Evolutionary conservation across 2,888 invertebrate species (phyloP).

Genomic region (Xestobium rufovillosum): DNA sequence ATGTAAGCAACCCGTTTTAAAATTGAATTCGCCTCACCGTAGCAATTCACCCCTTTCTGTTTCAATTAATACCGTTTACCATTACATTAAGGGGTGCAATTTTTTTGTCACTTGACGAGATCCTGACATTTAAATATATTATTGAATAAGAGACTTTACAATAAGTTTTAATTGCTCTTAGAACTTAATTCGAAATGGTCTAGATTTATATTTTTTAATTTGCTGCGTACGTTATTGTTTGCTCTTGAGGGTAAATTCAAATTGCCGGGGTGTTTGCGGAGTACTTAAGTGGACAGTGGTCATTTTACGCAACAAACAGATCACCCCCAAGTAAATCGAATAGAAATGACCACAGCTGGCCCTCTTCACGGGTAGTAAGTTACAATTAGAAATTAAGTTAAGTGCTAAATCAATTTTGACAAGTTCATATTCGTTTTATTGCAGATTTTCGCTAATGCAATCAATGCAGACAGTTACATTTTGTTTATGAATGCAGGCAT

Average conservation of each 20-base stretch:
- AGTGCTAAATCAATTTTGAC: constrained; percentile 33
- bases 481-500: constrained; percentile 35
- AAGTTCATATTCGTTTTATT: constrained; percentile 39
- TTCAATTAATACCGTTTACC: too few species aligned
- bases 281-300: constrained; percentile 34
- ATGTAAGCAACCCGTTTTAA: too few species aligned
- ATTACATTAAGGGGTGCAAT: constrained; percentile 25
- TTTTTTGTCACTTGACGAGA: constrained; percentile 30
- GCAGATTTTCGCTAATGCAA: constrained; percentile 33
- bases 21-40: too few species aligned
- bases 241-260: too few species aligned
- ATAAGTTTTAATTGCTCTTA: constrained; percentile 32
- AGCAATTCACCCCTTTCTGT: too few species aligned
- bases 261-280: background rate
- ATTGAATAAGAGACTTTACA: constrained; percentile 28
- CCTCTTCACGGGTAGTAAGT: constrained; percentile 36
- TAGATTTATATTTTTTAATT: background rate
- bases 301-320: constrained; percentile 34
- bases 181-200: constrained; percentile 19
- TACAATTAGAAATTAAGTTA: constrained; percentile 16
- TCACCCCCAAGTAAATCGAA: constrained; percentile 32
- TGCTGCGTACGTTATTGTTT: too few species aligned
- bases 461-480: constrained; percentile 31
- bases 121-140: constrained; percentile 33
- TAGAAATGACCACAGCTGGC: constrained; percentile 36